These are phyloP conservation scores for Glyptemys insculpta DNA, from an alignment of 2,797 vertebrate genomes.

Conservation along the genomic window DNA sequence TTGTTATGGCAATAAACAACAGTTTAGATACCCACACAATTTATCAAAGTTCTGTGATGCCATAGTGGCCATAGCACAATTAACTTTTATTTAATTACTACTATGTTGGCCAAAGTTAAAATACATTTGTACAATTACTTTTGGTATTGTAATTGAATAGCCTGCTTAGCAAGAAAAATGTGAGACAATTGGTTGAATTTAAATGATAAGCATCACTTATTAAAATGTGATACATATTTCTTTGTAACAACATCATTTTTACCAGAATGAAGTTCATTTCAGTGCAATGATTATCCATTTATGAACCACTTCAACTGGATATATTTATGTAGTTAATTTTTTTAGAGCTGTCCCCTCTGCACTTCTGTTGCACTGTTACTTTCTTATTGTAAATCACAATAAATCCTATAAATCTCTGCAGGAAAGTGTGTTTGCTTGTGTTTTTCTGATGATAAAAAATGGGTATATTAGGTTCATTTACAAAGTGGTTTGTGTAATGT, in stretches of 20 bases:
- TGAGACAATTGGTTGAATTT: constrained; percentile 16
- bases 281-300: constrained; percentile 37
- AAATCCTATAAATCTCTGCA: neutral
- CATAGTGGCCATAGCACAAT: neutral
- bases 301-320: neutral
- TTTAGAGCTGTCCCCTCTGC: neutral
- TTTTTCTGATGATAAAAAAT: neutral
- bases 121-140: neutral
- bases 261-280: constrained; percentile 32
- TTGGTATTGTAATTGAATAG: neutral
- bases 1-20: constrained; percentile 7
- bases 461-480: neutral
- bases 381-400: neutral
- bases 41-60: constrained; percentile 40
- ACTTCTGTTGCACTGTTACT: neutral
- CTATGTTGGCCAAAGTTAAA: constrained; percentile 49
- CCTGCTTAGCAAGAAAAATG: neutral
- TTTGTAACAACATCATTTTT: neutral
- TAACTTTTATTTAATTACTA: constrained; percentile 39
- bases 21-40: constrained; percentile 9
- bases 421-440: constrained; percentile 9
- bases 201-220: neutral
- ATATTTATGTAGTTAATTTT: constrained; percentile 17
- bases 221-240: neutral
- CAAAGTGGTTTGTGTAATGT: neutral